Conservation (phyloP, 2,797 vertebrate species). For the Apogon hyalosoma region DNA sequence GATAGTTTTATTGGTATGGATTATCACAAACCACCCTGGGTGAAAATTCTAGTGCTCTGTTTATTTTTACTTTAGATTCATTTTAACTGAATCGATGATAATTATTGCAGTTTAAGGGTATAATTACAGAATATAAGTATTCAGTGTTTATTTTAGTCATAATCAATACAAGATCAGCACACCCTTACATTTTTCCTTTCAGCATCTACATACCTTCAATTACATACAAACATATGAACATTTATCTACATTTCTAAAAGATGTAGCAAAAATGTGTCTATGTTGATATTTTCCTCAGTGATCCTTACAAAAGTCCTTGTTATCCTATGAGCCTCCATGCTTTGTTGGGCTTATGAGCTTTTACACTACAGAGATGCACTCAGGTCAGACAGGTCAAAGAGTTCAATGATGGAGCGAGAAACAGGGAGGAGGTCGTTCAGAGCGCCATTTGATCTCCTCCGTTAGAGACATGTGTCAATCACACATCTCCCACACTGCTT, state of each 20-base stretch:
- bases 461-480: conserved; percentile 64
- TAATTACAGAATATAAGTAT: no score
- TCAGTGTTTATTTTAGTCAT: conserved; percentile 7
- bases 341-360: conserved; percentile 34
- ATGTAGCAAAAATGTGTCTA: conserved; percentile 6
- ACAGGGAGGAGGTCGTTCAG: conserved; percentile 13
- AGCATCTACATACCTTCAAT: not conserved
- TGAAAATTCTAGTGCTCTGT: no score
- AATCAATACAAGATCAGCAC: conserved; percentile 5
- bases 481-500: conserved; percentile 41
- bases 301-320: conserved; percentile 7
- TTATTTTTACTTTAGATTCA: no score
- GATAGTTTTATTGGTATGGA: no score
- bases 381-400: conserved; percentile 59
- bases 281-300: conserved; percentile 30
- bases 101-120: not conserved
- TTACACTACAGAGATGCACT: conserved; percentile 23
- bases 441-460: conserved; percentile 51
- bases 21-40: no score
- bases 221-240: not conserved
- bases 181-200: not conserved
- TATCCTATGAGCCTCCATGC: conserved; percentile 2
- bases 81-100: not conserved
- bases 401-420: conserved; percentile 49
- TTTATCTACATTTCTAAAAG: conserved; percentile 3